Evolutionary conservation across 2,113 vertebrate species (phyloP).

Genomic region (Saguinus imperator): DNA sequence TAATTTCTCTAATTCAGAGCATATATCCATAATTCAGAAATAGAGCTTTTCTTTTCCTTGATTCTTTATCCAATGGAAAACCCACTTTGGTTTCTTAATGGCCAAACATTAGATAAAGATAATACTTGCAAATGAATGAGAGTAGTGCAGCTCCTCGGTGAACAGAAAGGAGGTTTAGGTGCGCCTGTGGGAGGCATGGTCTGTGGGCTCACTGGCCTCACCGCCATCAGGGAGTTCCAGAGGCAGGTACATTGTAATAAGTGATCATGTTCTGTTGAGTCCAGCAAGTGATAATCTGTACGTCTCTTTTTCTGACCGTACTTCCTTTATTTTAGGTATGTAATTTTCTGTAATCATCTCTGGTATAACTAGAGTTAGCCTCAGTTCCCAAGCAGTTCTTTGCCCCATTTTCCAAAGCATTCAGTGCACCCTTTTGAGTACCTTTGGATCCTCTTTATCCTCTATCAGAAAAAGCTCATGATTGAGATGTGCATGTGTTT

Average conservation of each 20-base stretch:
- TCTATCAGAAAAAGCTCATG: not conserved
- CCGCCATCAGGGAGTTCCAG: slow-evolving; percentile 34
- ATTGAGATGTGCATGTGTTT: not conserved
- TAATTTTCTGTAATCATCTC: not conserved
- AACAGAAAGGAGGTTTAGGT: slow-evolving; percentile 54
- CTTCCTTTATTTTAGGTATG: slow-evolving; percentile 1
- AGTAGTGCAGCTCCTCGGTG: slow-evolving; percentile 65
- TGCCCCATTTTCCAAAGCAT: not conserved
- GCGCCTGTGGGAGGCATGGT: slow-evolving; percentile 38
- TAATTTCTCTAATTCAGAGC: slow-evolving; percentile 42
- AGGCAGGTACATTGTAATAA: slow-evolving; percentile 41
- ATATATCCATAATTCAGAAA: slow-evolving; percentile 1
- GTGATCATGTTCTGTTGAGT: not conserved
- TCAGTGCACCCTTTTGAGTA: not conserved
- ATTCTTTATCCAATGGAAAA: slow-evolving; percentile 37
- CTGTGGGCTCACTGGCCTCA: not conserved
- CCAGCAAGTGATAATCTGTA: not conserved
- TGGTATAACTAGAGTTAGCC: not conserved
- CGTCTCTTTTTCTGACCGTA: not conserved
- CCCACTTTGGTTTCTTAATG: slow-evolving; percentile 62
- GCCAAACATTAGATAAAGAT: slow-evolving; percentile 66
- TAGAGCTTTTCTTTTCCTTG: slow-evolving; percentile 18
- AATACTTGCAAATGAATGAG: slow-evolving; percentile 69
- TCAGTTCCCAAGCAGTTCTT: not conserved
- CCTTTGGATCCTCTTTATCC: not conserved